Evolutionary conservation across 2,888 invertebrate species (phyloP), one percentile per base, ranked within the genome.

Genomic region (Scaptomyza polygonia): DNA sequence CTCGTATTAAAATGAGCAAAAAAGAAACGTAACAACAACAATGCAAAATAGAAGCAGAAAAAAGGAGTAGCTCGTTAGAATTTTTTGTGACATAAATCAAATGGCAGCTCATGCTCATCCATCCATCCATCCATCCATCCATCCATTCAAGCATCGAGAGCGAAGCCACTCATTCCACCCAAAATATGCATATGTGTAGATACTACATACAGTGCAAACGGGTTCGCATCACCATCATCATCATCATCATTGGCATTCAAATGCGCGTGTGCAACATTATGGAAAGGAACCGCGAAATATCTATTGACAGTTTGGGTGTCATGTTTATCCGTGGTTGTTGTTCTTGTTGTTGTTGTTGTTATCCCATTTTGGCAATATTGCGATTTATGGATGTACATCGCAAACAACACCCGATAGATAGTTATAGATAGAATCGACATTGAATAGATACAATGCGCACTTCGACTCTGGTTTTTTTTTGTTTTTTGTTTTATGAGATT

Each of bases 301-400:
- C 89, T 89, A 91, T 91, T 91, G 91, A 91, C 91, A 91, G 90
- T 92, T 92, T 92, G 91, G 91, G 92, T 92, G 91, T 92, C 91
- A 92, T 92, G 91, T 91, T 91, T 92, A 92, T 91, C 88, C 90
- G 89, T 86, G n/a, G n/a, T n/a, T n/a, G n/a, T n/a, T n/a, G n/a
- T n/a, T n/a, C n/a, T n/a, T n/a, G n/a, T n/a, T n/a, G n/a, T n/a
- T n/a, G 84, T 25, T 25, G 82, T 90, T 88, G 89, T 90, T 91
- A 89, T 90, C 88, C 90, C 84, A 86, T 89, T 88, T 88, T 79
- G 79, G 83, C 82, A 89, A 90, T 86, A 89, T 84, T 88, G 90
- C 89, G 89, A 90, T 90, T 90, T 90, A 90, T 90, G 87, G 77
- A 70, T 77, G 75, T 77, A 39, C 5, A 9, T 27, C 68, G 68